Conservation (phyloP, 2,797 vertebrate genomes). For the Poeciliopsis presidionis region DNA sequence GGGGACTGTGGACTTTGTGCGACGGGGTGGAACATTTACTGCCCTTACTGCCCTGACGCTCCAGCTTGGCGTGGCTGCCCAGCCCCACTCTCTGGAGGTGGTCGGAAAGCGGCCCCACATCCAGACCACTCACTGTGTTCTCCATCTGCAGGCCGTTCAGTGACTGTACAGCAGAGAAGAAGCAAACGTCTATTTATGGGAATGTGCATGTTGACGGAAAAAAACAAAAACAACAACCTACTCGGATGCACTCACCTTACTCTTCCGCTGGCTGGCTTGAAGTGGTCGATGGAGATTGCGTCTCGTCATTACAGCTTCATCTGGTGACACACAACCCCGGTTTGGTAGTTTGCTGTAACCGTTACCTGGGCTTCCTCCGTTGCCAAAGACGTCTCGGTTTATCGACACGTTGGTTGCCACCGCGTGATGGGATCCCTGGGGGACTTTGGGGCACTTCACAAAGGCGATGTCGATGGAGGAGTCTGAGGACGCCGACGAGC, state of each 20-base stretch:
- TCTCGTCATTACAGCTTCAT: slow-evolving; percentile 81
- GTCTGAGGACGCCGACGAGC: slow-evolving; percentile 91
- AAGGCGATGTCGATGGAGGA: slow-evolving; percentile 97
- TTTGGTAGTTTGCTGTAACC: slow-evolving; percentile 78
- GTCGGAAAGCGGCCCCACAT: slow-evolving; percentile 53
- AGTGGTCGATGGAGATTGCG: slow-evolving; percentile 87
- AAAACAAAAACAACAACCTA: too few species aligned
- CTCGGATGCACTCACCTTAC: slow-evolving; percentile 78
- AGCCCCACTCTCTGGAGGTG: slow-evolving; percentile 78
- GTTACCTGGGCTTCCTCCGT: slow-evolving; percentile 51
- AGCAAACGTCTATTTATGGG: accelerated
- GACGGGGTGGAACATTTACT: slow-evolving; percentile 75
- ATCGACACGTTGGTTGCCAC: slow-evolving; percentile 42
- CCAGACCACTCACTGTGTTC: slow-evolving; percentile 81
- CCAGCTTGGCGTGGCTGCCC: slow-evolving; percentile 87
- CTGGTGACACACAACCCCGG: slow-evolving; percentile 73
- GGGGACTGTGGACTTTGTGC: slow-evolving; percentile 80
- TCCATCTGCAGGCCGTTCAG: slow-evolving; percentile 95
- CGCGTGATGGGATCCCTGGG: slow-evolving; percentile 63
- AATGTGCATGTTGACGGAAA: too few species aligned
- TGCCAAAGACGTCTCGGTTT: slow-evolving; percentile 78
- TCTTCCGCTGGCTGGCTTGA: slow-evolving; percentile 89
- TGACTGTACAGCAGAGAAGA: slow-evolving; percentile 72
- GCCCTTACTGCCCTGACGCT: slow-evolving; percentile 85
- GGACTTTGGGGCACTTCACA: slow-evolving; percentile 86